phyloP scores from a whole-genome alignment of 1,140 invertebrate genomes.

The Trachymyrmex cornetzi region DNA sequence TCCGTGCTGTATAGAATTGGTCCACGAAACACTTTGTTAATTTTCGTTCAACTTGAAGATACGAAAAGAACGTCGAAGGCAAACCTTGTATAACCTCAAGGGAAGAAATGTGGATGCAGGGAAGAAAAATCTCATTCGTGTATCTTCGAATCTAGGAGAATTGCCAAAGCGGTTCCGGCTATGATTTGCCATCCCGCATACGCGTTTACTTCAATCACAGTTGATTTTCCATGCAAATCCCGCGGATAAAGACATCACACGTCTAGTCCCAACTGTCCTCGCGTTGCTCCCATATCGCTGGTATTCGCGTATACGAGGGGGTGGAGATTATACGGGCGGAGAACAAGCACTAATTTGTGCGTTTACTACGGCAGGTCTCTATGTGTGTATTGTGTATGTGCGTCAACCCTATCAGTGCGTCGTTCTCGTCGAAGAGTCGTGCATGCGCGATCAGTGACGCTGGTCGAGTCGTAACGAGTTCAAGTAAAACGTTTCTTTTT shows the following conservation, averaged over 20 bases:
- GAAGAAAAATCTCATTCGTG: neutral
- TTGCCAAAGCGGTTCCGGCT: neutral
- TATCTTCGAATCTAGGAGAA: constrained; percentile 13
- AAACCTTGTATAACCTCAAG: neutral
- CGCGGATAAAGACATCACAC: neutral
- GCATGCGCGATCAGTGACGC: constrained; percentile 59
- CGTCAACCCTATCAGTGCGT: constrained; percentile 57
- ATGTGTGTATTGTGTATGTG: constrained; percentile 38
- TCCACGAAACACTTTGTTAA: neutral
- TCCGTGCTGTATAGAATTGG: too few species aligned
- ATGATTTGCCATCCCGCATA: neutral
- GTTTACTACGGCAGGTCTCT: constrained; percentile 45
- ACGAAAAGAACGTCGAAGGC: neutral
- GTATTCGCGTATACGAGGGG: constrained; percentile 25
- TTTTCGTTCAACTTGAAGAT: neutral
- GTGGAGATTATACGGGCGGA: constrained; percentile 22
- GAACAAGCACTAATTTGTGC: constrained; percentile 55
- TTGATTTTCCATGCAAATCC: neutral
- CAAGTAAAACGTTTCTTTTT: neutral
- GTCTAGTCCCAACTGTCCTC: constrained; percentile 19
- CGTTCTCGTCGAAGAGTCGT: constrained; percentile 64
- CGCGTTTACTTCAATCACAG: neutral
- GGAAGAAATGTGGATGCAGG: neutral
- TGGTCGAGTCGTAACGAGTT: constrained; percentile 54
- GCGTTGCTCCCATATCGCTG: constrained; percentile 16